These are phyloP conservation scores for Numenius phaeopus DNA, from an alignment of 2,797 vertebrate species.

Conservation along the genomic window DNA sequence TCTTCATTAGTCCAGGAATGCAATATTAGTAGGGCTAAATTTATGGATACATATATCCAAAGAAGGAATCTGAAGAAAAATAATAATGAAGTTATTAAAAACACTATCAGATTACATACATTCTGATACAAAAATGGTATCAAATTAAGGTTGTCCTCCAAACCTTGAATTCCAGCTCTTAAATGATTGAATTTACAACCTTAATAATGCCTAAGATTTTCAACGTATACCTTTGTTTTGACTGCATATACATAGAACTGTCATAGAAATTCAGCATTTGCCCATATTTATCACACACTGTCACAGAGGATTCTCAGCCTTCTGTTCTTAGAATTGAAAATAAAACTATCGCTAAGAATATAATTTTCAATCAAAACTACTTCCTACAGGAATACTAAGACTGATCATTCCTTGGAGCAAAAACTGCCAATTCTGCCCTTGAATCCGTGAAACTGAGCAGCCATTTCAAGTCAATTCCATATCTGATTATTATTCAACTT, in stretches of 20 bases:
- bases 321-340: slow-evolving; percentile 36
- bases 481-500: not conserved
- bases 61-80: not conserved
- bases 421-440: not conserved
- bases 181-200: not conserved
- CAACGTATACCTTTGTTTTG: slow-evolving; percentile 37
- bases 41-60: not conserved
- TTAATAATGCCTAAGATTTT: slow-evolving; percentile 5
- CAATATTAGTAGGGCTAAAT: not conserved
- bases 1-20: not conserved
- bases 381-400: not conserved
- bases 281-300: slow-evolving; percentile 33
- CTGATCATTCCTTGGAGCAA: not conserved
- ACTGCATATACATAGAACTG: not conserved
- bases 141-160: not conserved
- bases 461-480: slow-evolving; percentile 15
- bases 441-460: not conserved
- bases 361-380: not conserved
- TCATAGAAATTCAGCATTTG: slow-evolving; percentile 13
- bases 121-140: not conserved
- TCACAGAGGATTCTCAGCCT: slow-evolving; percentile 22
- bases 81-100: not conserved
- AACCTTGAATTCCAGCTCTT: not conserved
- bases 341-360: not conserved
- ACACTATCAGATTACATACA: not conserved